phyloP scores from a whole-genome alignment of 1,140 invertebrate species.

The Maniola jurtina region DNA sequence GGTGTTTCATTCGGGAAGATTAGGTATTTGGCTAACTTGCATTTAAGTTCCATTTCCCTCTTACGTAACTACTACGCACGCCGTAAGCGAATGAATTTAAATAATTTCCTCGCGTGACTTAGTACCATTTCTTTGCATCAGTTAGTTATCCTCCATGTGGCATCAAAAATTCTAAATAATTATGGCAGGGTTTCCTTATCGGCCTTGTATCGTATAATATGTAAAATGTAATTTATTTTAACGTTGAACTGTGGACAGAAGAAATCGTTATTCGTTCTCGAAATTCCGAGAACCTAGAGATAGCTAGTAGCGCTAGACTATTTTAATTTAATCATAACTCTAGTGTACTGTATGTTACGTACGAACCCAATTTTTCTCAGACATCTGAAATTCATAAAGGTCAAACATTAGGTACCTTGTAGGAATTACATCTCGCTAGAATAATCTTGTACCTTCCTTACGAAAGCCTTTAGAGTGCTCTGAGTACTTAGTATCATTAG shows the following conservation, averaged over 20 bases:
- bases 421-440: too few species aligned
- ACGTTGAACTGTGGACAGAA: background rate
- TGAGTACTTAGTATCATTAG: too few species aligned
- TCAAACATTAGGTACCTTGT: background rate
- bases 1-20: too few species aligned
- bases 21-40: too few species aligned
- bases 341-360: too few species aligned
- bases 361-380: background rate
- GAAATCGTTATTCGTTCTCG: background rate
- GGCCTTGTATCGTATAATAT: background rate
- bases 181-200: background rate
- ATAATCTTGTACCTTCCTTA: too few species aligned
- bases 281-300: too few species aligned
- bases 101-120: constrained; percentile 15
- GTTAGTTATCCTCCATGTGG: constrained; percentile 22
- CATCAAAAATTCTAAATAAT: constrained; percentile 22
- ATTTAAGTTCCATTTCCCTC: too few species aligned
- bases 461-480: too few species aligned
- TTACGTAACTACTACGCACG: too few species aligned
- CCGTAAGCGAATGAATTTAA: constrained; percentile 3
- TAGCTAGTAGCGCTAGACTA: too few species aligned
- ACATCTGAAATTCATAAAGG: background rate
- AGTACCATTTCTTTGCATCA: constrained; percentile 12
- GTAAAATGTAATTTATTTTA: constrained; percentile 1
- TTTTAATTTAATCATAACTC: too few species aligned